phyloP scores from a whole-genome alignment of 1,140 invertebrate genomes.

The Venturia canescens region DNA sequence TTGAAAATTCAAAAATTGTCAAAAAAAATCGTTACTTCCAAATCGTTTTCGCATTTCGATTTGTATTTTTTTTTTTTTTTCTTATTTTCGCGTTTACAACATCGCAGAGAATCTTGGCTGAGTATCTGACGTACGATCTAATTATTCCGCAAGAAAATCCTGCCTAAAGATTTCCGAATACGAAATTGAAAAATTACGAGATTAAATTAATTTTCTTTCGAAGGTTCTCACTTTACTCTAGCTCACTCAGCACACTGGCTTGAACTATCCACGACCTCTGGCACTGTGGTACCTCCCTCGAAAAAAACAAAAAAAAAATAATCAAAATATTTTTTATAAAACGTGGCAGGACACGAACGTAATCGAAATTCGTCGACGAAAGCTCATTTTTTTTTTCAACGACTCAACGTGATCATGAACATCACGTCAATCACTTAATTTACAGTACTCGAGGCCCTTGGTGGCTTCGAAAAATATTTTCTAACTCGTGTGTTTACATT shows the following conservation, averaged over 20 bases:
- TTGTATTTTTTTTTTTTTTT: no score
- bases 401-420: no score
- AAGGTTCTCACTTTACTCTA: slow-evolving; percentile 49
- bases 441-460: neutral
- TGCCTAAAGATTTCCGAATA: slow-evolving; percentile 10
- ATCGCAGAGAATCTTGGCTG: no score
- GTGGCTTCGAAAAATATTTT: slow-evolving; percentile 2
- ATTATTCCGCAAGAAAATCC: no score
- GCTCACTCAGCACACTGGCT: slow-evolving; percentile 54
- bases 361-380: neutral
- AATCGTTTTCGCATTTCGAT: no score
- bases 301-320: slow-evolving; percentile 9
- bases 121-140: no score
- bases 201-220: slow-evolving; percentile 22
- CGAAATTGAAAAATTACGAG: neutral
- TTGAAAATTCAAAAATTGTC: no score
- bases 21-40: no score
- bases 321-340: neutral
- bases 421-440: neutral
- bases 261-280: slow-evolving; percentile 40
- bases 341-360: slow-evolving; percentile 5
- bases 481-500: slow-evolving; percentile 25
- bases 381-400: neutral
- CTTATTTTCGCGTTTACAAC: no score
- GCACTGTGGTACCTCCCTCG: slow-evolving; percentile 10